These are phyloP conservation scores for Puntigrus tetrazona DNA, from an alignment of 2,113 vertebrate species.

Conservation along the genomic window DNA sequence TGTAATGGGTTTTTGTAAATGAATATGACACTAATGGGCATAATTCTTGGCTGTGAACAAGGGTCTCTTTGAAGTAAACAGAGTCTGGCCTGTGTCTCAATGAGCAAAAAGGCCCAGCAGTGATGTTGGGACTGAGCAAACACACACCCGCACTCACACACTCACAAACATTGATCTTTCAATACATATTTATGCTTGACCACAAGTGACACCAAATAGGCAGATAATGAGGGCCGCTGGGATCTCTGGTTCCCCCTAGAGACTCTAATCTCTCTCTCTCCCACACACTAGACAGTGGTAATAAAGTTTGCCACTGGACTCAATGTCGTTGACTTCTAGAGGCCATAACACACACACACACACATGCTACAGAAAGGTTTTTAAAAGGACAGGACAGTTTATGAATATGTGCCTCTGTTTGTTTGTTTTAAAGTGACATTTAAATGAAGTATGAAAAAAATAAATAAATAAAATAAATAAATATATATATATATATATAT, in stretches of 20 bases:
- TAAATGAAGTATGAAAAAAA: neutral
- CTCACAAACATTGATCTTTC: slow-evolving; percentile 25
- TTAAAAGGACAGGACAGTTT: neutral
- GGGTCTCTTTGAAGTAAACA: slow-evolving; percentile 33
- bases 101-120: slow-evolving; percentile 15
- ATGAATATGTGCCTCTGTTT: neutral
- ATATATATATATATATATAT: neutral
- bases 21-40: slow-evolving; percentile 27
- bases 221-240: slow-evolving; percentile 54
- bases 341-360: neutral
- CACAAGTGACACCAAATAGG: slow-evolving; percentile 38
- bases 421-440: neutral
- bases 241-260: slow-evolving; percentile 40
- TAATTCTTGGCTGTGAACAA: neutral
- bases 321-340: neutral
- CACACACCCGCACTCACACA: slow-evolving; percentile 26
- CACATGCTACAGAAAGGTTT: neutral
- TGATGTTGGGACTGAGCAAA: slow-evolving; percentile 28
- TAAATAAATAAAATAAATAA: too few relatives aligned
- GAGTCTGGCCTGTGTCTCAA: slow-evolving; percentile 27
- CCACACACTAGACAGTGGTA: slow-evolving; percentile 38
- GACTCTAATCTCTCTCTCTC: slow-evolving; percentile 38
- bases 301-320: slow-evolving; percentile 36
- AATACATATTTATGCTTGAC: slow-evolving; percentile 56
- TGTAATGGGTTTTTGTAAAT: slow-evolving; percentile 23